Evolutionary conservation across 2,113 vertebrate genomes (phyloP).

Genomic region (Porphyrio hochstetteri): DNA sequence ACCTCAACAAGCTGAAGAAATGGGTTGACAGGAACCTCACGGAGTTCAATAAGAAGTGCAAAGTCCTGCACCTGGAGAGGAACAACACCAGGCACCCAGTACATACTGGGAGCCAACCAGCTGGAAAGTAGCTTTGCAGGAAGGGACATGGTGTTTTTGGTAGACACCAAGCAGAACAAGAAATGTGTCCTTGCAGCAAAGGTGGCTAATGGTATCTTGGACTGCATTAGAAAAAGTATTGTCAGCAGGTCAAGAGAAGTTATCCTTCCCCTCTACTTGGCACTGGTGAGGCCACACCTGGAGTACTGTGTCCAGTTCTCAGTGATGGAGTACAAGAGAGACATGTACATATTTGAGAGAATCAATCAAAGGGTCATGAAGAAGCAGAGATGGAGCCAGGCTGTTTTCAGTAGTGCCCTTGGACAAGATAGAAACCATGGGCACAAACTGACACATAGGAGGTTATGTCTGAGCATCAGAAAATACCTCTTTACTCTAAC

Average conservation of each 20-base stretch:
- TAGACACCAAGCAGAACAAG: background rate
- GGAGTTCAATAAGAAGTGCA: background rate
- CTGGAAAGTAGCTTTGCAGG: background rate
- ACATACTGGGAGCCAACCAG: background rate
- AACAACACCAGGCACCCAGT: background rate
- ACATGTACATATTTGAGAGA: no score
- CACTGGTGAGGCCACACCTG: background rate
- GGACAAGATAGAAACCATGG: background rate
- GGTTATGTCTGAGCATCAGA: background rate
- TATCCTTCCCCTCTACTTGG: background rate
- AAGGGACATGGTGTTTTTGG: background rate
- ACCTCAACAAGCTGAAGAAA: background rate
- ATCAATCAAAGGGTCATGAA: background rate
- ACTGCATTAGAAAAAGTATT: background rate
- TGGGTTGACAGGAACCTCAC: background rate
- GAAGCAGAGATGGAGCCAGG: background rate
- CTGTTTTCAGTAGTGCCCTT: background rate
- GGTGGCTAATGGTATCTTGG: background rate
- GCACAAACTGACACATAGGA: background rate
- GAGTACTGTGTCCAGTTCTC: no score
- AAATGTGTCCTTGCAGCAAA: background rate
- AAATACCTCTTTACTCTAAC: background rate
- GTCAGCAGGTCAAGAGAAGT: background rate
- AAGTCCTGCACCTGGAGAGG: background rate
- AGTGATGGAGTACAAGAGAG: no score